These are phyloP conservation scores for Orchesellides sinensis DNA, from an alignment of 2,888 invertebrate species.

Conservation along the genomic window DNA sequence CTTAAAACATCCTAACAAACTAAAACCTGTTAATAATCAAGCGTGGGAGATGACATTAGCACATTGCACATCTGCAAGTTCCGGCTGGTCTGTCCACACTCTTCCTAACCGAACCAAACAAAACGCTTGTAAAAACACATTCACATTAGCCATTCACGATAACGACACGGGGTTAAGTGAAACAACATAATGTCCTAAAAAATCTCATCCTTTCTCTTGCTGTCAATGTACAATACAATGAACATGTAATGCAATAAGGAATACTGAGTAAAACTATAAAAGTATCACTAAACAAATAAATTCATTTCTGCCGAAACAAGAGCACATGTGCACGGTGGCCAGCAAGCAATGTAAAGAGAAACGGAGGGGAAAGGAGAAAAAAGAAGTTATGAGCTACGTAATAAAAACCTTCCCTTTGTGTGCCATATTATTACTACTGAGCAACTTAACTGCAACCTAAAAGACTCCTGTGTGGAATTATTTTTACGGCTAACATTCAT, in stretches of 20 bases:
- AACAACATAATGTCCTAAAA: neutral
- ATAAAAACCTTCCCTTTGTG: conserved; percentile 6
- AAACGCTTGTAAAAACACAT: neutral
- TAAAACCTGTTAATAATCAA: too few relatives aligned
- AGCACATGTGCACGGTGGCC: conserved; percentile 26
- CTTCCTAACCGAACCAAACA: too few relatives aligned
- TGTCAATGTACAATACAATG: conserved; percentile 3
- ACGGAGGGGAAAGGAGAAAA: neutral
- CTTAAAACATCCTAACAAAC: too few relatives aligned
- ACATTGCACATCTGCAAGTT: too few relatives aligned
- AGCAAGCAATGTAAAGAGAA: conserved; percentile 1
- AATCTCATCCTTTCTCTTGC: conserved; percentile 18
- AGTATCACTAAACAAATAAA: conserved; percentile 42
- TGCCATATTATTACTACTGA: neutral
- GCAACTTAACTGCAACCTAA: neutral
- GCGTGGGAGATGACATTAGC: too few relatives aligned
- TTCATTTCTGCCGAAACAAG: conserved; percentile 22
- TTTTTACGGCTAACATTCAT: conserved; percentile 31
- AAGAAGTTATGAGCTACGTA: conserved; percentile 35
- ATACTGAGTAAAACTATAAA: conserved; percentile 10
- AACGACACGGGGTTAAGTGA: neutral
- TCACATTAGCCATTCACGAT: neutral
- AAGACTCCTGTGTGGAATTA: conserved; percentile 16
- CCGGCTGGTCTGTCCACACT: too few relatives aligned
- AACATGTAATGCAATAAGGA: neutral